These are phyloP conservation scores for Myocastor coypus DNA, from an alignment of 2,113 vertebrate genomes.

Conservation along the genomic window DNA sequence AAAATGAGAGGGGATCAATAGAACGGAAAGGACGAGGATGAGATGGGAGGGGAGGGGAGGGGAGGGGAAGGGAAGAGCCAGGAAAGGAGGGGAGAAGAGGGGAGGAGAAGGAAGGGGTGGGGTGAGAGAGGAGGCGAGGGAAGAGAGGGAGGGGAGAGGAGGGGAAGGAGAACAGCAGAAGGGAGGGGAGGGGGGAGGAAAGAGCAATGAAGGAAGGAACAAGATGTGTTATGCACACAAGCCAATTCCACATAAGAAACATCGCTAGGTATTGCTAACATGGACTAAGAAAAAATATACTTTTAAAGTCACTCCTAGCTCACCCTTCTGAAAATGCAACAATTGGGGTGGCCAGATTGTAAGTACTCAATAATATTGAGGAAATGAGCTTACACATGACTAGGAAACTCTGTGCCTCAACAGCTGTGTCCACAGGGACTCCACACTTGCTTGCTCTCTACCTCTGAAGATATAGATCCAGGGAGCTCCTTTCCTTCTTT, in stretches of 20 bases:
- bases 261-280: not conserved
- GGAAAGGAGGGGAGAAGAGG: too few species aligned
- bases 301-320: not conserved
- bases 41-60: too few species aligned
- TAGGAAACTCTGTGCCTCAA: not conserved
- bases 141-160: too few species aligned
- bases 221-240: not conserved
- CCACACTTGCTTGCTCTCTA: not conserved
- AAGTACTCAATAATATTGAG: not conserved
- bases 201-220: not conserved
- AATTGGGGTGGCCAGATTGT: not conserved
- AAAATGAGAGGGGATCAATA: not conserved
- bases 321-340: not conserved
- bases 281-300: not conserved
- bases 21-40: not conserved
- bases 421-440: not conserved
- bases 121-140: too few species aligned
- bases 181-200: not conserved
- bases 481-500: not conserved
- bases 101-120: too few species aligned
- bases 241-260: not conserved
- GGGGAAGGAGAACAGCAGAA: too few species aligned
- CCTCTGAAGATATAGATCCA: not conserved
- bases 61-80: too few species aligned
- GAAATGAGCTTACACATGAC: not conserved